Evolutionary conservation across 2,888 invertebrate species (phyloP).

Genomic region (Bimastos eiseni): DNA sequence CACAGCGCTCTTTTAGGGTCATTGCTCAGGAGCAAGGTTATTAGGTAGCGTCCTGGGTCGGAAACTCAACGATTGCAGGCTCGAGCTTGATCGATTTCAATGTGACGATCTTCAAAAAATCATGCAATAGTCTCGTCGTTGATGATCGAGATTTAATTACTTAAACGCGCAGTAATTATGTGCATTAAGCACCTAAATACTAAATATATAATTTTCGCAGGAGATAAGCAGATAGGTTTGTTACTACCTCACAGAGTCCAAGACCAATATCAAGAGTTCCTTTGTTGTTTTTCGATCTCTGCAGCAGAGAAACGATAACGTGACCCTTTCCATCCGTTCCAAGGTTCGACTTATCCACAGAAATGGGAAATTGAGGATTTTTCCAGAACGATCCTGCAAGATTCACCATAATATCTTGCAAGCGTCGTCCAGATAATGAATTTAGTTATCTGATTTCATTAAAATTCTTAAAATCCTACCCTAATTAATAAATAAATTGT

Average conservation of each 20-base stretch:
- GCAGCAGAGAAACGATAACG: constrained; percentile 90
- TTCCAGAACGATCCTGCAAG: constrained; percentile 54
- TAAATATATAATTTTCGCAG: background rate
- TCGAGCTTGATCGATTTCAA: too few relatives aligned
- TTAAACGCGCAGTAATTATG: too few relatives aligned
- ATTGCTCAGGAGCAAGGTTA: too few relatives aligned
- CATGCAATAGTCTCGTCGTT: too few relatives aligned
- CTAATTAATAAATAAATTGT: too few relatives aligned
- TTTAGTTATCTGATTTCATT: background rate
- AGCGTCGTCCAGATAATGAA: background rate
- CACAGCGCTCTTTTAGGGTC: too few relatives aligned
- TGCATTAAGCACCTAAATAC: too few relatives aligned
- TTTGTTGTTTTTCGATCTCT: constrained; percentile 65
- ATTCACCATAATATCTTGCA: background rate
- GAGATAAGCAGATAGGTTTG: background rate
- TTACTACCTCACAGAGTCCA: background rate
- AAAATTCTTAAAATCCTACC: too few relatives aligned
- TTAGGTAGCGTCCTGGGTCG: too few relatives aligned
- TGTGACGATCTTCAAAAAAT: too few relatives aligned
- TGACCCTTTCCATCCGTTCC: constrained; percentile 70
- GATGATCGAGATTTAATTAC: too few relatives aligned
- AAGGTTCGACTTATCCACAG: constrained; percentile 65
- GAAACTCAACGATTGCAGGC: too few relatives aligned
- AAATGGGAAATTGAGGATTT: constrained; percentile 58
- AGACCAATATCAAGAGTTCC: background rate